phyloP scores from a whole-genome alignment of 2,797 vertebrate genomes.

The Pagetopsis macropterus region DNA sequence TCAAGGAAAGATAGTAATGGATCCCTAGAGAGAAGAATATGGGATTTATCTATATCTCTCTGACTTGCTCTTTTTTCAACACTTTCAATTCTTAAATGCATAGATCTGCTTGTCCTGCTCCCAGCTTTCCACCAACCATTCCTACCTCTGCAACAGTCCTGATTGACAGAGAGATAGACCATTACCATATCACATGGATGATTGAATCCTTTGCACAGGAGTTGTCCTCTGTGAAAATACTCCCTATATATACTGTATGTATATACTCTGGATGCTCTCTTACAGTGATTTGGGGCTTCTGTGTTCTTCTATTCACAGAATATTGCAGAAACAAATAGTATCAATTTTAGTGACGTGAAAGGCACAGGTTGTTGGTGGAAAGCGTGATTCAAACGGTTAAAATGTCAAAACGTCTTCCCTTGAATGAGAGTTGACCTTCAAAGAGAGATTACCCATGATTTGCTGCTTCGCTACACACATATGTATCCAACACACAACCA shows the following conservation, averaged over 20 bases:
- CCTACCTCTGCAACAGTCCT: conserved; percentile 51
- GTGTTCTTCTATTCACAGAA: conserved; percentile 18
- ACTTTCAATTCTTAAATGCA: conserved; percentile 42
- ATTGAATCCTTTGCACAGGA: conserved; percentile 40
- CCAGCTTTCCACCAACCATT: conserved; percentile 54
- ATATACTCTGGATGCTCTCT: neutral
- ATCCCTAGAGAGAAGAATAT: conserved; percentile 66
- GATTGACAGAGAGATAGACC: conserved; percentile 55
- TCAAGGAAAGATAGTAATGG: conserved; percentile 69
- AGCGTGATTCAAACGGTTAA: neutral
- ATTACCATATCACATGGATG: conserved; percentile 61
- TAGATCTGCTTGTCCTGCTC: conserved; percentile 37
- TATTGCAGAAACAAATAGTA: conserved; percentile 14
- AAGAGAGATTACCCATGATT: conserved; percentile 40
- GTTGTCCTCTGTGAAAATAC: conserved; percentile 29
- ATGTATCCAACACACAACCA: conserved; percentile 13
- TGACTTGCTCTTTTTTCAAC: conserved; percentile 42
- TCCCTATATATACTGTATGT: neutral
- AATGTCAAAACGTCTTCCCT: conserved; percentile 1
- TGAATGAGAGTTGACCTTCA: conserved; percentile 31
- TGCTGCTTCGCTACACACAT: conserved; percentile 24
- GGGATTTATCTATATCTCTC: conserved; percentile 66
- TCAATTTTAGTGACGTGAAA: conserved; percentile 38
- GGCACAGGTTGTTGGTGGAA: conserved; percentile 22
- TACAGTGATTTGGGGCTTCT: neutral